These are phyloP conservation scores for Biston stratarius DNA, from an alignment of 2,888 invertebrate species.

Conservation along the genomic window DNA sequence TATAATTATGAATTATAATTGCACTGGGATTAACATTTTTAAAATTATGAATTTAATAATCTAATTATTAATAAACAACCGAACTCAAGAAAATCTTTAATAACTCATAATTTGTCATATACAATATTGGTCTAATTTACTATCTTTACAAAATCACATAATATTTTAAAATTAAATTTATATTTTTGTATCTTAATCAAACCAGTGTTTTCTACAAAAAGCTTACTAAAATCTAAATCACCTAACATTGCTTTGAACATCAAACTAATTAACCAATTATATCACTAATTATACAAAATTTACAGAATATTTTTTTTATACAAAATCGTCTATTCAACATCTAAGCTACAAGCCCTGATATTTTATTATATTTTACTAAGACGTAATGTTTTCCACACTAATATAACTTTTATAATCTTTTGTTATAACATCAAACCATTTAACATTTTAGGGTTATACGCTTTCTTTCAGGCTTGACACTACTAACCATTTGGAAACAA, in stretches of 20 bases:
- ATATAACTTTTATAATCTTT: slow-evolving; percentile 23
- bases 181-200: slow-evolving; percentile 48
- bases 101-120: no score
- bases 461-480: slow-evolving; percentile 10
- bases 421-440: slow-evolving; percentile 35
- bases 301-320: slow-evolving; percentile 46
- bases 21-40: neutral
- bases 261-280: slow-evolving; percentile 60
- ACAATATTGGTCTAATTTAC: no score
- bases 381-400: slow-evolving; percentile 28
- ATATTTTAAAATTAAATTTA: no score
- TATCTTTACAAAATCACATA: no score
- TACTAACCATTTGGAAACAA: slow-evolving; percentile 11
- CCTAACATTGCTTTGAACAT: slow-evolving; percentile 73
- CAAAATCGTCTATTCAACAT: slow-evolving; percentile 52
- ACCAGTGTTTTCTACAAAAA: slow-evolving; percentile 60
- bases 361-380: slow-evolving; percentile 32
- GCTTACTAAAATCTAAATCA: slow-evolving; percentile 60
- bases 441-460: slow-evolving; percentile 25
- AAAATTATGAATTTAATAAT: no score
- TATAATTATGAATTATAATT: slow-evolving; percentile 3
- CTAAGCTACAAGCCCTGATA: slow-evolving; percentile 59
- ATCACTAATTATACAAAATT: slow-evolving; percentile 51
- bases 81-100: neutral
- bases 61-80: neutral